phyloP scores from a whole-genome alignment of 2,888 invertebrate species.

The Lasius fuliginosus region DNA sequence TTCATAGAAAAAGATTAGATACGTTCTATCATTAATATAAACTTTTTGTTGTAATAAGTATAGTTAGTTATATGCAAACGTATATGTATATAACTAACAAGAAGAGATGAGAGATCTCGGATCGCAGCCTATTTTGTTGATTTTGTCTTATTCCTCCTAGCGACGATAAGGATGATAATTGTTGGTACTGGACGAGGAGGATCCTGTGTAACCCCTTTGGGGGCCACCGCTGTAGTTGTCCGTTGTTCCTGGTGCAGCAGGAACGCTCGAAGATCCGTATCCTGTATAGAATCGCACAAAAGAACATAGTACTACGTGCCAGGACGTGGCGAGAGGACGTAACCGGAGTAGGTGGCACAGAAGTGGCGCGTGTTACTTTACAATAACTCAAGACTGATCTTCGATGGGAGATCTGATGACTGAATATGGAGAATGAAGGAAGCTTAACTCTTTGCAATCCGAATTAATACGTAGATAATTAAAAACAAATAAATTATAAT shows the following conservation, averaged over 20 bases:
- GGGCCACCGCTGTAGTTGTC: constrained; percentile 81
- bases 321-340: constrained; percentile 71
- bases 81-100: constrained; percentile 22
- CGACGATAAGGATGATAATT: constrained; percentile 85
- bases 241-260: constrained; percentile 79
- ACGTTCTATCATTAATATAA: constrained; percentile 9
- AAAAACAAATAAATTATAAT: background rate
- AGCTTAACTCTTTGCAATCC: constrained; percentile 38
- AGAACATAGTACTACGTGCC: constrained; percentile 81
- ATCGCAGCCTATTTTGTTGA: constrained; percentile 30
- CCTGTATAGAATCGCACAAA: constrained; percentile 83
- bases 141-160: constrained; percentile 70
- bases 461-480: background rate
- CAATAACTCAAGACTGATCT: constrained; percentile 42
- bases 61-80: constrained; percentile 4
- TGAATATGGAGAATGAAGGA: background rate
- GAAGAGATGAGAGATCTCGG: constrained; percentile 49
- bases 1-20: background rate
- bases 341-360: constrained; percentile 51
- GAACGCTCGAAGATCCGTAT: constrained; percentile 80
- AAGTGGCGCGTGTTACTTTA: constrained; percentile 37
- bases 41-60: constrained; percentile 19
- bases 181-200: constrained; percentile 79
- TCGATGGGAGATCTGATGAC: background rate
- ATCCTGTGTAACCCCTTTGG: constrained; percentile 80